Evolutionary conservation across 2,797 vertebrate species (phyloP), one percentile per base, ranked within the genome.

Genomic region (Pipistrellus pygmaeus): DNA sequence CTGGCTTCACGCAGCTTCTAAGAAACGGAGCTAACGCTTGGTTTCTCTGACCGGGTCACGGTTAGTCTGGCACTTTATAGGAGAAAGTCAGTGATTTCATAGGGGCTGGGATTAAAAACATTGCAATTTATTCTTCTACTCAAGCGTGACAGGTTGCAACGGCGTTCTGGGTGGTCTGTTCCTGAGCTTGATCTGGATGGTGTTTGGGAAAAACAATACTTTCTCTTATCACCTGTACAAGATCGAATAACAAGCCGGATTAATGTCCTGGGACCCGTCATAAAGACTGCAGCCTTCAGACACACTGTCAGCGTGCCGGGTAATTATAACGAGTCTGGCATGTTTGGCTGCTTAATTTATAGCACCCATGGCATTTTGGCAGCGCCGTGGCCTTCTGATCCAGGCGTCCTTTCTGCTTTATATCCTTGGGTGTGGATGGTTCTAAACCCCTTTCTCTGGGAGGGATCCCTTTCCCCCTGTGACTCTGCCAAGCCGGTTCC

Each of bases 121-220:
- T 46, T 3, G 68, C 20, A 44, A 10, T 84, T 53, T 64, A 75
- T 44, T 69, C 35, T 83, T 84, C 55, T 60, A 4, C 62, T 57
- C 60, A 66, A 66, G 46, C 35, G 35, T 86, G 82, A 38, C 55
- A 35, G 8, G 41, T 71, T 72, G 48, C 68, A 62, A 15, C 35
- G 6, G 11, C 92, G 75, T 88, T 87, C 97, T 94, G 89, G 94
- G 91, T 95, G 93, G 85, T 85, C 92, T 78, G 75, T 32, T 41
- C 12, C 51, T 41, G 66, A 89, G 38, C 55, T 87, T 38, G 41
- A 87, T 84, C 91, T 91, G 44, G 75, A 84, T 46, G 18, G n/a
- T 53, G 64, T 77, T 82, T 93, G 90, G 64, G 86, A 48, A 90
- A 75, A 90, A 77, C 53, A 82, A 30, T 41, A 21, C 41, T 64